These are phyloP conservation scores for Drosophila kurseongensis DNA, from an alignment of 1,140 invertebrate species.

Conservation along the genomic window DNA sequence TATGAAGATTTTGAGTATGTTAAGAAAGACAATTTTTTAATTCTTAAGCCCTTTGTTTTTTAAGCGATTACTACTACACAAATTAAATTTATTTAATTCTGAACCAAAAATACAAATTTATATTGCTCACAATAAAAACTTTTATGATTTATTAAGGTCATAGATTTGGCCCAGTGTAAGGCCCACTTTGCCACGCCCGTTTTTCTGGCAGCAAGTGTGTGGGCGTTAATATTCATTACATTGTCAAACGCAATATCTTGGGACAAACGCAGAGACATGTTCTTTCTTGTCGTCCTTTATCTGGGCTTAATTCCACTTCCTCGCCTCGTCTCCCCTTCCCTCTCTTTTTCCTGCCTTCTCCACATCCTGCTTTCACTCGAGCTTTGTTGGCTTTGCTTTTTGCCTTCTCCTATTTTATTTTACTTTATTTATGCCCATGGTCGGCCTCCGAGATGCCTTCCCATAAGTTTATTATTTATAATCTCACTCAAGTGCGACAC, in stretches of 20 bases:
- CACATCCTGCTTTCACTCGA: constrained; percentile 2
- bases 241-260: constrained; percentile 57
- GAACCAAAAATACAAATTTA: no score
- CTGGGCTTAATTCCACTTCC: neutral
- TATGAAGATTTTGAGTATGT: no score
- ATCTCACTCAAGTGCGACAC: constrained; percentile 70
- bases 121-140: no score
- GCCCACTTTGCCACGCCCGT: constrained; percentile 4
- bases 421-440: constrained; percentile 35
- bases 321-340: neutral
- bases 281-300: constrained; percentile 15
- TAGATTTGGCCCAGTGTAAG: neutral
- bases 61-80: no score
- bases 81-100: no score
- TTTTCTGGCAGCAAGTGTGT: constrained; percentile 21
- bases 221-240: constrained; percentile 67
- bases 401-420: constrained; percentile 50
- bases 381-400: constrained; percentile 28
- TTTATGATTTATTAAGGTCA: no score
- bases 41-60: no score
- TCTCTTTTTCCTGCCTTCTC: neutral
- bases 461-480: constrained; percentile 77
- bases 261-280: constrained; percentile 23
- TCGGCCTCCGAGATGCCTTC: constrained; percentile 35
- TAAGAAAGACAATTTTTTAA: no score